phyloP scores from a whole-genome alignment of 2,797 vertebrate species.

The Melanotaenia maccullochi region DNA sequence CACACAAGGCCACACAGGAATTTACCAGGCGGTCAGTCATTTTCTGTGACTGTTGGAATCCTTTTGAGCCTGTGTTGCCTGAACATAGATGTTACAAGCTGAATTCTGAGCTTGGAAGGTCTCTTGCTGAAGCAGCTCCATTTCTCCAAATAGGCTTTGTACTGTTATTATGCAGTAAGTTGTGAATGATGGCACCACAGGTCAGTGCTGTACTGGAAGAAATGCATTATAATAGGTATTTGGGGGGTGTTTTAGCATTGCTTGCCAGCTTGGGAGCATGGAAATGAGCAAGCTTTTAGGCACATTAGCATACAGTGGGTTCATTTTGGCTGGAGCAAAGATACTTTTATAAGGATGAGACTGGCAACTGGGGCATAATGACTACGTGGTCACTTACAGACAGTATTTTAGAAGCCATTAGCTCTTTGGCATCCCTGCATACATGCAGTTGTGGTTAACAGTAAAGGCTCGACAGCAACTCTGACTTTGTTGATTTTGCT shows the following conservation, averaged over 20 bases:
- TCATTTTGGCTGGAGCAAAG: constrained; percentile 63
- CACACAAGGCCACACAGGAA: constrained; percentile 41
- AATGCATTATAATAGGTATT: constrained; percentile 68
- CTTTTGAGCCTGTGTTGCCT: constrained; percentile 34
- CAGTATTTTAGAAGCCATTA: constrained; percentile 59
- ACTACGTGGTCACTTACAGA: constrained; percentile 40
- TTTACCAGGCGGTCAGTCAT: constrained; percentile 51
- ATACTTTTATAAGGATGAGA: constrained; percentile 34
- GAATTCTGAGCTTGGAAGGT: constrained; percentile 44
- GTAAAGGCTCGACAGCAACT: constrained; percentile 35
- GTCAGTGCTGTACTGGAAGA: constrained; percentile 62
- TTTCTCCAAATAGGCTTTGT: constrained; percentile 58
- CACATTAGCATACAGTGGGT: constrained; percentile 79
- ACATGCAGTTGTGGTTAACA: constrained; percentile 28
- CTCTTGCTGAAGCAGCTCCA: constrained; percentile 34
- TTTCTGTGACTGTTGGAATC: constrained; percentile 51
- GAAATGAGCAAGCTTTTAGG: constrained; percentile 68
- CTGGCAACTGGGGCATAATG: constrained; percentile 62
- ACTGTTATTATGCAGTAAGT: constrained; percentile 65
- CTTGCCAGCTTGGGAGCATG: constrained; percentile 60
- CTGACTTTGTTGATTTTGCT: constrained; percentile 32
- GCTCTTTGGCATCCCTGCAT: constrained; percentile 46
- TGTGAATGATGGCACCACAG: constrained; percentile 72
- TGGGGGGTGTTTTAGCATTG: constrained; percentile 60
- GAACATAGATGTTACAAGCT: constrained; percentile 48